A percentile compares a stretch with the other conserved stretches of the same genome.
Evolutionary conservation across 2,113 vertebrate species (phyloP).

Genomic region (Grammomys dolichurus): DNA sequence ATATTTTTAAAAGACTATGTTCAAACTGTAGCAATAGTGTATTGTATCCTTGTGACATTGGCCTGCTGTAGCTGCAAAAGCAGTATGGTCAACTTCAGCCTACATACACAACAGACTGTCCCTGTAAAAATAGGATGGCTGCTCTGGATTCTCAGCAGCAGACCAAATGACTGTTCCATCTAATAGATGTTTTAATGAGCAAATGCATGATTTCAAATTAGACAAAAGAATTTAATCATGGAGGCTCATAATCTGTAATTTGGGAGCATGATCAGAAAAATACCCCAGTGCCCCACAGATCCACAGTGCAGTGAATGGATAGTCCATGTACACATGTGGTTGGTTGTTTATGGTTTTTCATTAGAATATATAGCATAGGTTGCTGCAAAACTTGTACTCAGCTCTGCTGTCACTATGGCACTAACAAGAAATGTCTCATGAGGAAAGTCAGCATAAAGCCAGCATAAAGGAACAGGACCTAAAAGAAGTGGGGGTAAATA

Average conservation of each 20-base stretch:
- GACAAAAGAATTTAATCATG: neutral
- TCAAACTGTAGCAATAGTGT: neutral
- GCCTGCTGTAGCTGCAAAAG: neutral
- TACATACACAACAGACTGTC: neutral
- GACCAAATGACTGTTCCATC: neutral
- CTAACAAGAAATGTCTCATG: neutral
- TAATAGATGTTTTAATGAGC: slow-evolving; percentile 2
- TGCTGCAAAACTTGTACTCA: neutral
- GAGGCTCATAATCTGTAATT: neutral
- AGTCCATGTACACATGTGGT: neutral
- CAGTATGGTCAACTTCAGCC: neutral
- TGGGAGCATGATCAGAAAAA: neutral
- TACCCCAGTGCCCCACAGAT: neutral
- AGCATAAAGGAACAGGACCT: neutral
- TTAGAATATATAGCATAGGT: neutral
- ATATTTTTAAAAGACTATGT: neutral
- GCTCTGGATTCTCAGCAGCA: neutral
- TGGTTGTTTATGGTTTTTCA: neutral
- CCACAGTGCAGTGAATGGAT: neutral
- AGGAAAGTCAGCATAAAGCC: neutral
- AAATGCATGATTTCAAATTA: slow-evolving; percentile 41
- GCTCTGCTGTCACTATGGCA: neutral
- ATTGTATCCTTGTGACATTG: neutral
- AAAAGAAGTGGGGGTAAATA: neutral
- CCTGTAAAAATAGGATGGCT: neutral